A percentile compares a stretch with the other conserved stretches of the same genome.
phyloP scores from a whole-genome alignment of 2,888 invertebrate species.

The Leptinotarsa juncta region DNA sequence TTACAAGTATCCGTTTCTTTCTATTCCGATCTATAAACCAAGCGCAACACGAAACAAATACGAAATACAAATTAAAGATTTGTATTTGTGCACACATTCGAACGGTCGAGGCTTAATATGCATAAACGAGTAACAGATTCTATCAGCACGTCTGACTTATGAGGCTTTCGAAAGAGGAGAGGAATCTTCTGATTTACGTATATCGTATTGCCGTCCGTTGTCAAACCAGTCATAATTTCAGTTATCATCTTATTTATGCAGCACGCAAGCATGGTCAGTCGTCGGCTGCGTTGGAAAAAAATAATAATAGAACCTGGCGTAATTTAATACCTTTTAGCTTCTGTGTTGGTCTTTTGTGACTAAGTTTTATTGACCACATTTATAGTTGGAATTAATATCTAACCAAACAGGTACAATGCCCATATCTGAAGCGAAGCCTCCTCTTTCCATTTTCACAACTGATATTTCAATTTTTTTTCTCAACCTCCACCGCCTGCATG shows the following conservation, averaged over 20 bases:
- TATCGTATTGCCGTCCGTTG: conserved; percentile 60
- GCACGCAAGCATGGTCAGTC: conserved; percentile 50
- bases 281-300: conserved; percentile 8
- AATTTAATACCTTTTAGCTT: conserved; percentile 19
- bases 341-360: conserved; percentile 15
- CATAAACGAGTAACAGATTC: conserved; percentile 40
- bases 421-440: no score
- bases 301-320: background rate
- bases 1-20: conserved; percentile 20
- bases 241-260: conserved; percentile 61
- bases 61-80: conserved; percentile 42
- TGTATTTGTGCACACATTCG: conserved; percentile 27
- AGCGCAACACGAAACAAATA: conserved; percentile 45
- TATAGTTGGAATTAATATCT: background rate
- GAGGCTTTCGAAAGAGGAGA: conserved; percentile 42
- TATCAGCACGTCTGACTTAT: conserved; percentile 55
- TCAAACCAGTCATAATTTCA: conserved; percentile 63
- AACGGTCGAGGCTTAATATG: conserved; percentile 29
- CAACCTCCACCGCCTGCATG: no score
- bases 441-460: no score
- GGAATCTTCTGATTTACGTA: conserved; percentile 58
- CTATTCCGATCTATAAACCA: conserved; percentile 32
- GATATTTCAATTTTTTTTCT: no score
- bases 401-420: no score
- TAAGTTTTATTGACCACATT: background rate